These are phyloP conservation scores for Gibbula magus DNA, from an alignment of 2,888 invertebrate genomes.

Conservation along the genomic window DNA sequence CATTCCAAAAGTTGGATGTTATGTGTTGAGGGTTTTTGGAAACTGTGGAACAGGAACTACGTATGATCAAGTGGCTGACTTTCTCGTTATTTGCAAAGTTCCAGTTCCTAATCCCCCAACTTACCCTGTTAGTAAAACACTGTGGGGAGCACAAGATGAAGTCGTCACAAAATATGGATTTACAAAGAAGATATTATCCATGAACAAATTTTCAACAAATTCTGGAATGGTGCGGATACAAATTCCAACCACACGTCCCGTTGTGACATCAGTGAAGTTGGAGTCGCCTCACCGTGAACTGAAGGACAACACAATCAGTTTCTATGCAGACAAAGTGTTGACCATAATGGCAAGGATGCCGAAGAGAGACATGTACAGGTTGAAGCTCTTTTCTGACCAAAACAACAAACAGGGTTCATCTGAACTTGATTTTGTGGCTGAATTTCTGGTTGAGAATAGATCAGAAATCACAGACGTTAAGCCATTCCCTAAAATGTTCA, in stretches of 20 bases:
- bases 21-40: neutral
- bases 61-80: neutral
- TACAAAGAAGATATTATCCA: neutral
- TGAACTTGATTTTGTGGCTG: neutral
- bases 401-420: neutral
- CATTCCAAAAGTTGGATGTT: neutral
- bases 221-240: neutral
- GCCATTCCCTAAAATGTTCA: constrained; percentile 43
- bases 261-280: neutral
- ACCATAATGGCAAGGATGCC: neutral
- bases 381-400: neutral
- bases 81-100: neutral
- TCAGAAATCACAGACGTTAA: neutral
- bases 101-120: neutral
- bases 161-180: neutral
- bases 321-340: neutral
- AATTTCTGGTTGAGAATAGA: neutral
- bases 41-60: neutral
- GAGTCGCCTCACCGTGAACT: neutral
- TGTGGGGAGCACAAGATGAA: neutral
- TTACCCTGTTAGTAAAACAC: neutral
- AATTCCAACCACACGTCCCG: neutral
- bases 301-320: neutral
- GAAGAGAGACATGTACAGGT: neutral
- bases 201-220: neutral